Base-by-base conservation (phyloP, 1,140 invertebrate species). In the Anastrepha ludens region DNA sequence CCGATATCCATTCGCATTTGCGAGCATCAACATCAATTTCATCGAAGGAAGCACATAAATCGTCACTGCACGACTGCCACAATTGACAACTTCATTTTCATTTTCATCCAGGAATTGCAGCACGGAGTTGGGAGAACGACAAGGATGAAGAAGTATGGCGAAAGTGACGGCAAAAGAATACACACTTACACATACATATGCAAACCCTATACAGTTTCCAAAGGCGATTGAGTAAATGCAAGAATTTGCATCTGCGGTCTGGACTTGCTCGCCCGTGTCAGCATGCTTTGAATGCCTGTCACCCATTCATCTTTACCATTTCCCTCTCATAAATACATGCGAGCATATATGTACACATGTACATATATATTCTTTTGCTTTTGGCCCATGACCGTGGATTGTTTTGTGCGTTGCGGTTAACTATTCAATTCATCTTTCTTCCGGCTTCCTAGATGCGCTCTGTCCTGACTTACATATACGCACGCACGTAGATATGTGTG, bases 361-460 rank as follows among this genome's bases (percentile, higher is more conserved):
- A 59, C 13, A 59, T 50, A 78, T 41, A 59, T 47, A 59, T 59
- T 17, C 87, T n/a, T 85, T 85, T 17, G 85, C 74, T 67, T 55
- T 59, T 55, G 29, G 85, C 86, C 85, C 67, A 39, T 65, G 87
- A 41, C 67, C 85, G 85, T 88, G 86, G 67, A 88, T 88, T 88
- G 87, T 88, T 88, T 88, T 88, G 86, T 88, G 87, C 47, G 74
- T 81, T 86, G 85, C 85, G 85, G 85, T 86, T 86, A 29, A 62
- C 85, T 59, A 86, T 86, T 60, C 85, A 86, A 86, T 86, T 86
- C 85, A 86, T 60, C 85, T 86, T 86, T 86, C 85, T 86, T 62
- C 55, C 59, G 55, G 29, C 13, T 15, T 41, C 1, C 67, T 41
- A n/a, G 11, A 39, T 74, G 67, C 44, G 39, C 67, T 5, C 44